These are phyloP conservation scores for Rhinogobius similis DNA, from an alignment of 2,113 vertebrate species.

Conservation along the genomic window DNA sequence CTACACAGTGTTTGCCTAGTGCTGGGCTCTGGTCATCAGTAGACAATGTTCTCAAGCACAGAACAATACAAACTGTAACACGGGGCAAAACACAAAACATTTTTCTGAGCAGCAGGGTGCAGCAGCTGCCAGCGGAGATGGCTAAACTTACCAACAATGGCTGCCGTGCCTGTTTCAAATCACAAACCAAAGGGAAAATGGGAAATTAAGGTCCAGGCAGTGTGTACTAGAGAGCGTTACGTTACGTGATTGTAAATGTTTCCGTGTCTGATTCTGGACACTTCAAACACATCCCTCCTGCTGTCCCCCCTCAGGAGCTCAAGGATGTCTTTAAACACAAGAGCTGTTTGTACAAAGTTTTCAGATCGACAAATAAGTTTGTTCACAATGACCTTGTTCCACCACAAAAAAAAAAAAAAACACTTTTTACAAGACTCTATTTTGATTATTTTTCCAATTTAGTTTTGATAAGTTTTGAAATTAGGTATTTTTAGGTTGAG, in stretches of 20 bases:
- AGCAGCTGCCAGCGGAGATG: conserved; percentile 42
- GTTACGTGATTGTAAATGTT: conserved; percentile 40
- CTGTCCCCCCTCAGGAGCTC: conserved; percentile 25
- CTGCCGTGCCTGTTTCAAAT: conserved; percentile 57
- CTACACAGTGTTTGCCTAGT: not conserved
- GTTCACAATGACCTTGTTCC: conserved; percentile 1
- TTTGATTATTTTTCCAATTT: not conserved
- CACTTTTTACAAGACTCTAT: not conserved
- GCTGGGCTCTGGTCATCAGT: conserved; percentile 26
- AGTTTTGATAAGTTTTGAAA: conserved; percentile 3
- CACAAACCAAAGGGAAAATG: conserved; percentile 34
- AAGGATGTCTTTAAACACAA: conserved; percentile 27
- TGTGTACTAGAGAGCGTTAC: conserved; percentile 32
- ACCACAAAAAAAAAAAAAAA: not conserved
- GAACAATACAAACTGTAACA: conserved; percentile 56
- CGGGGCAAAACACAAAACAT: conserved; percentile 51
- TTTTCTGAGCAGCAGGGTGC: conserved; percentile 58
- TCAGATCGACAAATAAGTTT: conserved; percentile 28
- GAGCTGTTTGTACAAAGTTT: conserved; percentile 17
- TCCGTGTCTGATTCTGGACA: conserved; percentile 32
- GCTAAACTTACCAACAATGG: conserved; percentile 59
- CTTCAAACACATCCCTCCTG: conserved; percentile 52
- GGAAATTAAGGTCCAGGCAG: conserved; percentile 52
- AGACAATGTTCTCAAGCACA: conserved; percentile 46
- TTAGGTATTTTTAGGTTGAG: not conserved